Base-by-base conservation (phyloP, 2,113 vertebrate genomes). In the Emydura subglobosa region DNA sequence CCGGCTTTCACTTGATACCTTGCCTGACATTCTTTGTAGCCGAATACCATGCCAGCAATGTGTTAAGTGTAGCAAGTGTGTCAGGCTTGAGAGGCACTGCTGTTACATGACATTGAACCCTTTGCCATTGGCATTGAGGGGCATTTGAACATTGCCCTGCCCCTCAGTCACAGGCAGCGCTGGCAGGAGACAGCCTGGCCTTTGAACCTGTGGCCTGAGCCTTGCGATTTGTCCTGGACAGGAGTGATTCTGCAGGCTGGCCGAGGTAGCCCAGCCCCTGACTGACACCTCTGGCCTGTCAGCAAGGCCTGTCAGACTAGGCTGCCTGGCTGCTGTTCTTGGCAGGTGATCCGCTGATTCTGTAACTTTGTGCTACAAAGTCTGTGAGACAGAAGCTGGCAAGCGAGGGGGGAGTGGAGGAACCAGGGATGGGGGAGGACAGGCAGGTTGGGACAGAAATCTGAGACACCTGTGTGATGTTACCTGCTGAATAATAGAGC, bases 401-500 rank as follows among this genome's bases (percentile, higher is more conserved):
- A 13, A 76, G 72, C 4, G 24, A n/a, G 29, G 39, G 39, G 61
- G 27, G 27, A 74, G 65, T 27, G 87, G 1, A 94, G 94, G 88
- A 82, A 90, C 76, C n/a, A 29, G 85, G 85, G 0, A 53, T 42
- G 74, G 51, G 10, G 79, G 59, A 72, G 72, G 83, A 5, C 80
- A 5, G 94, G 87, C 95, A 88, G 85, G 94, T 39, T 57, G 49
- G 85, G 79, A 87, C 72, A 94, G 97, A 93, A 96, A 97, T 72
- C 85, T 0, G 57, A 98, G 90, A 94, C 96, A 95, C 96, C 95
- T 81, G 94, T 90, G 1, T 5, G 17, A 93, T 89, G 92, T 95
- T 96, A 94, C 95, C 96, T 97, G 94, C 96, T 96, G 93, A 97
- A 98, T 96, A 96, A 97, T 96, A 97, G 92, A 97, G 85, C 94